Evolutionary conservation across 92 coral and sea anemone genomes (phyloP).

Genomic region (Epizoanthus scotinus): DNA sequence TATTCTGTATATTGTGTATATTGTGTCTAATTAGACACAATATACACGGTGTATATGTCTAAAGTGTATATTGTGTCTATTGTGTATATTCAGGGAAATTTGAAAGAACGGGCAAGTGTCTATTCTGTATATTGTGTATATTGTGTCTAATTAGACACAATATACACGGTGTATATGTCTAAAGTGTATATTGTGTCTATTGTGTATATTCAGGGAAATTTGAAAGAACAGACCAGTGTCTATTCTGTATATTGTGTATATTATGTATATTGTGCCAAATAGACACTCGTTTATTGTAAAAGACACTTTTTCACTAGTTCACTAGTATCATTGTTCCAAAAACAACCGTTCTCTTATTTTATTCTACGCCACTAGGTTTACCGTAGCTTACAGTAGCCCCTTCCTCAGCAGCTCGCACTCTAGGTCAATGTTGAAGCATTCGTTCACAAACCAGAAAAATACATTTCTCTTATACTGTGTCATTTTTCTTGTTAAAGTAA

Average conservation of each 20-base stretch:
- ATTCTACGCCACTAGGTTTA: background rate
- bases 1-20: too few relatives aligned
- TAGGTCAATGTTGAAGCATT: slow-evolving; percentile 40
- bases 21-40: too few relatives aligned
- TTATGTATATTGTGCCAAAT: too few relatives aligned
- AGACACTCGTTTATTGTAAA: background rate
- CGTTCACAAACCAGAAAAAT: slow-evolving; percentile 46
- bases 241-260: slow-evolving; percentile 7
- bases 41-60: too few relatives aligned
- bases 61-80: slow-evolving; percentile 17
- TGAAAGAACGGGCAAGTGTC: too few relatives aligned
- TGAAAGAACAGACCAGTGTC: background rate
- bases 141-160: too few relatives aligned
- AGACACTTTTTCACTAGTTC: background rate
- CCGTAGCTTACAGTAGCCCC: slow-evolving; percentile 18
- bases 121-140: too few relatives aligned
- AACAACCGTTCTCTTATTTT: background rate
- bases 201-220: background rate
- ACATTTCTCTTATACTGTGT: slow-evolving; percentile 46
- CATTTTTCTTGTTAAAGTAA: slow-evolving; percentile 33
- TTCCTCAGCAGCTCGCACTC: slow-evolving; percentile 39
- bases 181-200: slow-evolving; percentile 13
- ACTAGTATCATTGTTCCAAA: background rate
- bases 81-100: background rate
- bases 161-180: slow-evolving; percentile 6